Base-by-base conservation (phyloP, 2,888 invertebrate species). In the Dioctria linearis region DNA sequence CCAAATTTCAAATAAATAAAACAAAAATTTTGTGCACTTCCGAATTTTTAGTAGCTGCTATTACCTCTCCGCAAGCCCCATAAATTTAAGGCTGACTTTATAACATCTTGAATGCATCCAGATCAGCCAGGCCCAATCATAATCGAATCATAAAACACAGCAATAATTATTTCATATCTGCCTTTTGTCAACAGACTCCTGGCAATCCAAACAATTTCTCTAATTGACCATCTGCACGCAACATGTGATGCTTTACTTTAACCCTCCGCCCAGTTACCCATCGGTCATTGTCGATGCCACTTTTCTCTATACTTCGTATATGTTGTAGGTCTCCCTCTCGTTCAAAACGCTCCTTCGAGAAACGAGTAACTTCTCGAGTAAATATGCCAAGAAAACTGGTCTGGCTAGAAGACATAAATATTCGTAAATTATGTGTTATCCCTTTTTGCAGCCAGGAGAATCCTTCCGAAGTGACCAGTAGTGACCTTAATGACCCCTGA, bases 341-440 rank as follows among this genome's bases (percentile, higher is more conserved):
- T 39, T 6, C 61, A 39, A 37, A 61, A 39, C 40, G 8, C 25
- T 43, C 42, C 66, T 66, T 66, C 13, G 49, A 63, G 76, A 43
- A 63, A 76, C 76, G 76, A 46, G 46, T 43, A 61, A 63, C 63
- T 76, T 61, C 49, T 61, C 4, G 11, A 78, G 66, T 51, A 65
- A 78, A 66, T 78, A 51, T 66, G 51, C 78, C 65, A 78, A 78
- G 78, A 51, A 69, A 78, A 78, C 78, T 78, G 63, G 78, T 66
- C 59, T 51, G 78, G 65, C 49, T 51, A 11, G 49, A 65, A 54
- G 54, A 65, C 78, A 78, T 78, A 78, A 78, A 65, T 39, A 78
- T 51, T 78, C 78, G 51, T 65, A 73, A 73, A 73, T 73, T 73
- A 40, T 73, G 73, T 57, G 40, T 57, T 57, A 57, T 57, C 73